Base-by-base conservation (phyloP, 2,797 vertebrate species). In the Cossypha polioptera region DNA sequence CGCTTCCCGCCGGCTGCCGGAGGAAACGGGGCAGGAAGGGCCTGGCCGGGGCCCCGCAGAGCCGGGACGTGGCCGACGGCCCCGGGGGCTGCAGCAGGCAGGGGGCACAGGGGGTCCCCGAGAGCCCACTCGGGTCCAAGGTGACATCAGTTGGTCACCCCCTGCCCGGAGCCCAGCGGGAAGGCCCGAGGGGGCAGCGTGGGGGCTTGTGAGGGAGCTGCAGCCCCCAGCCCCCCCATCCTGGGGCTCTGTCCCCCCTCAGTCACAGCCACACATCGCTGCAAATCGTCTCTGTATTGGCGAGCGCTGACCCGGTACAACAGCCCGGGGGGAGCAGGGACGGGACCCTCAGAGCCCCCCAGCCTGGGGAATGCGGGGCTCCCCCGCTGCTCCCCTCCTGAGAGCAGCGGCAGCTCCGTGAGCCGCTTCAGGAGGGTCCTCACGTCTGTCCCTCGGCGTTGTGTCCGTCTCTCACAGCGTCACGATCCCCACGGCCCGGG, bases 1-100 rank as follows among this genome's bases (percentile, higher is more conserved):
- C 15, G 59, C 77, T 83, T 88, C 96, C 96, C 89, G 88, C 94
- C 42, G 72, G 66, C 90, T 96, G 97, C 97, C 92, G 95, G 96
- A 98, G 98, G 98, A 98, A 98, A 95, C 94, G n/a, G 90, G 92
- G 86, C 97, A 98, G 98, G 98, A 98, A 98, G 88, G 96, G 76
- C 77, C 95, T 76, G 94, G 89, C 72, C 35, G 71, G 96, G 94
- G 91, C 95, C 93, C 83, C 61, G 57, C 91, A 90, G 55, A 1
- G 35, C 77, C 10, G 26, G 88, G 78, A 82, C 36, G 18, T 0
- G 76, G 45, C 67, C 40, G 1, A 3, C 2, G 6, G 62, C 76
- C 51, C 4, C 71, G 48, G 62, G 43, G 42, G 35, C 58, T 25
- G 38, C 26, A 1, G 45, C 5, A 0, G 35, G 31, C 5, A 5